Base-by-base conservation (phyloP, 1,140 invertebrate genomes). In the Hypsibius dujardini region DNA sequence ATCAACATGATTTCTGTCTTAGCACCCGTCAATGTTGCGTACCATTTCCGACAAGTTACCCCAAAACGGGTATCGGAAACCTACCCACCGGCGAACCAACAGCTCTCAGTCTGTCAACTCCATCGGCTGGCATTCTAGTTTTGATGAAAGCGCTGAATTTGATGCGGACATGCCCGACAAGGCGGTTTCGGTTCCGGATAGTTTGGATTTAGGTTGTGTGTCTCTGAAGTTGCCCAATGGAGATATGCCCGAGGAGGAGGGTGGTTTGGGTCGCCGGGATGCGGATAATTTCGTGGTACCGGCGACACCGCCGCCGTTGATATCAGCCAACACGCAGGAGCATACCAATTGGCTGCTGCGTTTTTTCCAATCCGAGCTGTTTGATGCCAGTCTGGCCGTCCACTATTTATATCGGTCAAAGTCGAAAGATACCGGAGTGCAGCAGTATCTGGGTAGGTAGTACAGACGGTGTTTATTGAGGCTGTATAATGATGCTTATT, bases 371-470 rank as follows among this genome's bases (percentile, higher is more conserved):
- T 95, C 92, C 74, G 92, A 91, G 82, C 84, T 95, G 71, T 98
- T 98, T 79, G 90, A 96, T 79, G 95, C 96, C 85, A 90, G 90
- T 72, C 95, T 97, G 84, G 94, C 93, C 45, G 92, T 98, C 77
- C 90, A 90, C 77, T 97, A 98, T 84, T 82, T 98, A 47, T 96
- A 93, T 77, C 95, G 95, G 78, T 95, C 92, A n/a, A 97, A 97
- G 73, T 67, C 62, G 7, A 67, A 67, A 81, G 94, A 98, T 80
- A 89, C 91, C 42, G 94, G 93, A 69, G 93, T 97, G 69, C 89
- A 95, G 77, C 90, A 88, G 75, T 97, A 97, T 80, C 86, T 95
- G 78, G 92, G 91, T 86, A 78, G 81, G 80, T 78, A 14, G 71
- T 72, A 46, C n/a, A n/a, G n/a, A n/a, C n/a, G n/a, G n/a, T n/a